Percentiles rank a stretch among this genome's conserved stretches.
Evolutionary conservation across 2,888 invertebrate genomes (phyloP).

Genomic region (Mesodorylaimus sp.): DNA sequence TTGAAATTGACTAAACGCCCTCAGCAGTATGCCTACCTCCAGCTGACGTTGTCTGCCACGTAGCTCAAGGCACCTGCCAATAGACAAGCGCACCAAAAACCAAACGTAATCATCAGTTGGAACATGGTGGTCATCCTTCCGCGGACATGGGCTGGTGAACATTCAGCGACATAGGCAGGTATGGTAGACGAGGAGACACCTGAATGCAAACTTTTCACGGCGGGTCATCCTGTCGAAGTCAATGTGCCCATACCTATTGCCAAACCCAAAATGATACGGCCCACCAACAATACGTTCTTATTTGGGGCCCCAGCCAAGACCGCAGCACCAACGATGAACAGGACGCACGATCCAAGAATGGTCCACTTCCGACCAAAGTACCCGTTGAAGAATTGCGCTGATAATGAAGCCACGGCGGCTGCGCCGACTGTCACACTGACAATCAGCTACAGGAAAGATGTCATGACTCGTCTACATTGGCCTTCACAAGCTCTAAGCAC

Average conservation of each 20-base stretch:
- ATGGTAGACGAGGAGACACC: conserved; percentile 38
- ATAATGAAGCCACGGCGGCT: conserved; percentile 34
- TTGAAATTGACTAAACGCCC: too few species aligned
- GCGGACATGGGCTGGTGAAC: conserved; percentile 36
- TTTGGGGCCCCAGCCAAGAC: conserved; percentile 33
- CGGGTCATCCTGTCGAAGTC: not conserved
- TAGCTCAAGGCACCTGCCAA: conserved; percentile 37
- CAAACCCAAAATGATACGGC: conserved; percentile 35
- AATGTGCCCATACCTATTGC: conserved; percentile 39
- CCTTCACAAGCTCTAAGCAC: not conserved
- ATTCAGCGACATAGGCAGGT: conserved; percentile 41
- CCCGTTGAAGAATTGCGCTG: conserved; percentile 37
- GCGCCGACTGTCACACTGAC: conserved; percentile 36
- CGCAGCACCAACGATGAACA: conserved; percentile 37
- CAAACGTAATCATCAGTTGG: conserved; percentile 38
- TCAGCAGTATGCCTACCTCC: too few species aligned
- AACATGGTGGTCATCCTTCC: conserved; percentile 39
- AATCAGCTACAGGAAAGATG: conserved; percentile 34
- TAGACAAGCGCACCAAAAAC: conserved; percentile 39
- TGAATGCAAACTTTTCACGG: conserved; percentile 16
- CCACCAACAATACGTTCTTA: conserved; percentile 31
- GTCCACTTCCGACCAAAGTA: conserved; percentile 37
- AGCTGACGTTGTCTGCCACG: conserved; percentile 16
- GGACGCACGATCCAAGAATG: conserved; percentile 36
- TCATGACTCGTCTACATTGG: not conserved